Percentiles rank a stretch among this genome's conserved stretches.
phyloP scores from a whole-genome alignment of 2,797 vertebrate species.

The Gambelia wislizenii region DNA sequence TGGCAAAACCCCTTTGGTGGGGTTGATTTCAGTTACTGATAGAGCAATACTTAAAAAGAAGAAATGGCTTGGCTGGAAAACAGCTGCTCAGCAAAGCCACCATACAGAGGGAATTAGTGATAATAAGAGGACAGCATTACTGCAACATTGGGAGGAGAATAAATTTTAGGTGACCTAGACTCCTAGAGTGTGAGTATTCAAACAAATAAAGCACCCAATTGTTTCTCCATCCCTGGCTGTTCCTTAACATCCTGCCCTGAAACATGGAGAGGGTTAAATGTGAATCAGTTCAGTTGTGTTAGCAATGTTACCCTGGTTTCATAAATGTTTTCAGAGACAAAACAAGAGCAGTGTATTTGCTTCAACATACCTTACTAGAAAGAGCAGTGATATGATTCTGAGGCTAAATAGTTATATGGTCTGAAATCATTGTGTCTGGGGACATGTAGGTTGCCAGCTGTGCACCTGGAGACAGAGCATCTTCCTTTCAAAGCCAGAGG shows the following conservation, averaged over 20 bases:
- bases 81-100: conserved; percentile 74
- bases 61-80: conserved; percentile 77
- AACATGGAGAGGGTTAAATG: background rate
- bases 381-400: background rate
- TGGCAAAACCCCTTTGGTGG: conserved; percentile 63
- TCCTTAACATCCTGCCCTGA: background rate
- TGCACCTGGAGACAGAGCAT: background rate
- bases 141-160: conserved; percentile 50
- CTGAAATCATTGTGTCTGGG: background rate
- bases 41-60: conserved; percentile 77
- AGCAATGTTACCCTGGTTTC: background rate
- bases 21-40: conserved; percentile 72
- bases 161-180: conserved; percentile 64
- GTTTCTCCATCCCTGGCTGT: conserved; percentile 19
- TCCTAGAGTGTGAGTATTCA: conserved; percentile 24
- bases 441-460: background rate
- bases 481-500: background rate
- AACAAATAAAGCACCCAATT: background rate
- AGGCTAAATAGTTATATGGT: background rate
- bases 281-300: fast-evolving
- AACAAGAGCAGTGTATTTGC: background rate
- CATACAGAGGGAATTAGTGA: conserved; percentile 64
- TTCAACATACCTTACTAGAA: background rate
- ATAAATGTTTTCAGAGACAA: conserved; percentile 6
- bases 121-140: conserved; percentile 73